Percentiles rank a stretch among this genome's conserved stretches.
phyloP scores from a whole-genome alignment of 2,113 vertebrate species.

The Rhabdornis inornatus region DNA sequence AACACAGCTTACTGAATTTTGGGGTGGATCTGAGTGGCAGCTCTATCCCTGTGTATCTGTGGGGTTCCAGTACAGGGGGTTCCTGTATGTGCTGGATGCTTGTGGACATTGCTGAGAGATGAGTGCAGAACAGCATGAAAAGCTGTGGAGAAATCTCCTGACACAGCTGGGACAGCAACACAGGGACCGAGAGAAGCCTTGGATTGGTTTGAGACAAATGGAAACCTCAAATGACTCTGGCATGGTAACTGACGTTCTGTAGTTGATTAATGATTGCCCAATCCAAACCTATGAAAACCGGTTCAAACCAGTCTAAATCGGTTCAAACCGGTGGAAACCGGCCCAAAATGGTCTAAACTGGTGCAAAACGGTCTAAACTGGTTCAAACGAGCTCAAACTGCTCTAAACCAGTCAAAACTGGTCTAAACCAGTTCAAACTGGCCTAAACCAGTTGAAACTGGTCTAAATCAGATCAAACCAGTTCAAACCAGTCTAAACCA shows the following conservation, averaged over 20 bases:
- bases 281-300: too few species aligned
- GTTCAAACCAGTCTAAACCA: too few species aligned
- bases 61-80: not conserved
- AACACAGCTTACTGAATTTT: not conserved
- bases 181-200: not conserved
- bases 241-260: not conserved
- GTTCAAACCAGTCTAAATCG: too few species aligned
- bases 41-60: not conserved
- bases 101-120: not conserved
- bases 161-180: too few species aligned
- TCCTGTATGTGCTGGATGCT: not conserved
- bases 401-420: too few species aligned
- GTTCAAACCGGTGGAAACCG: too few species aligned
- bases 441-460: too few species aligned
- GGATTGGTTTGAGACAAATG: not conserved
- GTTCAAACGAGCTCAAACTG: too few species aligned
- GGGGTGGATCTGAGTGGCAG: not conserved
- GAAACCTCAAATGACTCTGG: not conserved
- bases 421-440: too few species aligned
- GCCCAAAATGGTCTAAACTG: too few species aligned
- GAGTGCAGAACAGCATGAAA: not conserved
- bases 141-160: not conserved
- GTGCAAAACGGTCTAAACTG: too few species aligned
- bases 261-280: not conserved
- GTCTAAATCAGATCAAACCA: too few species aligned